A percentile compares a stretch with the other conserved stretches of the same genome.
phyloP scores from a whole-genome alignment of 2,113 vertebrate species.

The Takifugu bimaculatus region DNA sequence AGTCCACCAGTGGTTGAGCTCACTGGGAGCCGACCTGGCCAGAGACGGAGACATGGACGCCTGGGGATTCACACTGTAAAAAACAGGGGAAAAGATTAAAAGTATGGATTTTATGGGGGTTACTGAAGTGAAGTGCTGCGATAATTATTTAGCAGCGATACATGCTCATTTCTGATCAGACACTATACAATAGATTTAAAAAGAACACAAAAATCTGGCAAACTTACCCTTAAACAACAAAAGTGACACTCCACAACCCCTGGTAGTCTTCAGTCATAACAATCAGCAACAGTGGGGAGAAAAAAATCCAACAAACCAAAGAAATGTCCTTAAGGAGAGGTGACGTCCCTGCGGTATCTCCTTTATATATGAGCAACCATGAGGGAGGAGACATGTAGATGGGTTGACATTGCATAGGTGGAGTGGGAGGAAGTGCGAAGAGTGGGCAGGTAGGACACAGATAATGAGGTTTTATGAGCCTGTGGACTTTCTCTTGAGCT shows the following conservation, averaged over 20 bases:
- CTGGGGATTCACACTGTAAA: conserved; percentile 19
- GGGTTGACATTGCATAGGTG: conserved; percentile 36
- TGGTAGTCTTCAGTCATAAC: conserved; percentile 26
- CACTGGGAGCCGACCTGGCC: conserved; percentile 66
- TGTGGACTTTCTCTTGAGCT: conserved; percentile 39
- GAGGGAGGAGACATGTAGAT: conserved; percentile 58
- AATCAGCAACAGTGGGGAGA: conserved; percentile 4
- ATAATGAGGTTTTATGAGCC: conserved; percentile 40
- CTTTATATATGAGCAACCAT: neutral
- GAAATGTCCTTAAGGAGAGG: conserved; percentile 35
- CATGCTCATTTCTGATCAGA: neutral
- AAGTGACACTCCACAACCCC: conserved; percentile 18
- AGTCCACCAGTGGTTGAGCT: conserved; percentile 77
- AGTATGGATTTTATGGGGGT: too few relatives aligned
- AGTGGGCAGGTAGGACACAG: conserved; percentile 46
- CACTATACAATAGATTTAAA: neutral
- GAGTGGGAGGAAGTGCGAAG: conserved; percentile 37
- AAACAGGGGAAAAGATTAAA: conserved; percentile 1
- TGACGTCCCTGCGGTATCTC: conserved; percentile 21
- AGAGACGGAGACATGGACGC: conserved; percentile 66
- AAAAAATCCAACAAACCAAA: neutral
- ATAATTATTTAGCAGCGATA: too few relatives aligned
- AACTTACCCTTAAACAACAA: conserved; percentile 45
- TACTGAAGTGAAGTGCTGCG: too few relatives aligned
- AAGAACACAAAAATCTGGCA: neutral